These are phyloP conservation scores for Kryptolebias marmoratus DNA, from an alignment of 2,113 vertebrate species.

Conservation along the genomic window DNA sequence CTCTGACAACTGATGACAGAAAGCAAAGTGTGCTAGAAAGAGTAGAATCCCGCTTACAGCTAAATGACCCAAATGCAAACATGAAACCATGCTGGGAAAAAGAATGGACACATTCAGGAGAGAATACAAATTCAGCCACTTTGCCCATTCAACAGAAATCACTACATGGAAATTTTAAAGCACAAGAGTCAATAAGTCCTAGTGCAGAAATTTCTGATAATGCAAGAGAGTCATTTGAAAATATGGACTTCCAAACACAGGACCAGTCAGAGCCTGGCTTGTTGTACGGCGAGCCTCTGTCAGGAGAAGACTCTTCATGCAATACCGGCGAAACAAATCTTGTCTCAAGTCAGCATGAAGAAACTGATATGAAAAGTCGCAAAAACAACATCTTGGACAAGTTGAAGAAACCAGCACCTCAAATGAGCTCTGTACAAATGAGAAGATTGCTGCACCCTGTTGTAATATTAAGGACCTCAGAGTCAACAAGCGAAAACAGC, in stretches of 20 bases:
- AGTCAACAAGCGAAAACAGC: conserved; percentile 21
- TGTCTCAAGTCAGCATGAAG: conserved; percentile 2
- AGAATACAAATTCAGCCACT: neutral
- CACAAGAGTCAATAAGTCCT: conserved; percentile 10
- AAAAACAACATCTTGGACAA: neutral
- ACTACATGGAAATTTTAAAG: neutral
- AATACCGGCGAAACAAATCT: conserved; percentile 33
- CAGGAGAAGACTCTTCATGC: conserved; percentile 57
- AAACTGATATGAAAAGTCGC: neutral
- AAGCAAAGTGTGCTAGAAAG: neutral
- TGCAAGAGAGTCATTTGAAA: conserved; percentile 36
- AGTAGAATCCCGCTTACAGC: conserved; percentile 2
- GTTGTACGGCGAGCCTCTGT: conserved; percentile 57
- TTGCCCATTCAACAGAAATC: conserved; percentile 10
- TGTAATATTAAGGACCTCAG: conserved; percentile 65
- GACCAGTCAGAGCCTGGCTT: conserved; percentile 11
- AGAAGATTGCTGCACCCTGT: conserved; percentile 74
- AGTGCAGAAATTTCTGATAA: conserved; percentile 35
- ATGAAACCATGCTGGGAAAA: neutral
- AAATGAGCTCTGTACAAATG: conserved; percentile 52
- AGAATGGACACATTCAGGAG: conserved; percentile 9
- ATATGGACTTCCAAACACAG: conserved; percentile 9
- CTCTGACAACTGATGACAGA: neutral
- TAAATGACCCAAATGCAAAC: neutral
- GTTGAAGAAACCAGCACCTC: conserved; percentile 13